Conservation (phyloP, 2,888 invertebrate species). For the Drosophila imparisetae region DNA sequence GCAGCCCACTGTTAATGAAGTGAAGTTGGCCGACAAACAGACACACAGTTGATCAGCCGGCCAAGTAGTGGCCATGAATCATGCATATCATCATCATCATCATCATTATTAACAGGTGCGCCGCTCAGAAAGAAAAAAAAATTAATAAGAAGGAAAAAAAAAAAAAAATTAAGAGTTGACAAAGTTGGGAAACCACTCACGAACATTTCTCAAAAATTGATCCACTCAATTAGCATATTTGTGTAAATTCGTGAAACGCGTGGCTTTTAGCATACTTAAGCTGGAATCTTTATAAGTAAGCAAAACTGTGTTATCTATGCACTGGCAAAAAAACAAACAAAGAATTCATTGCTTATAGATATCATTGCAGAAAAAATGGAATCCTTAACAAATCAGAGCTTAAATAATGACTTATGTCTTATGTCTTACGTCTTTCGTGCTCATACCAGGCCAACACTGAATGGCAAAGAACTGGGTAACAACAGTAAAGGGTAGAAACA, state of each 20-base stretch:
- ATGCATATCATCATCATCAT: slow-evolving; percentile 14
- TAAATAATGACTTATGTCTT: neutral
- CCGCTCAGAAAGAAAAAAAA: neutral
- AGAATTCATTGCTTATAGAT: neutral
- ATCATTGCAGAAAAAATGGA: neutral
- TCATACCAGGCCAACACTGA: neutral
- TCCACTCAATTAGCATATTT: slow-evolving; percentile 59
- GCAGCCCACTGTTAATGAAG: slow-evolving; percentile 44
- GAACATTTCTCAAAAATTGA: slow-evolving; percentile 40
- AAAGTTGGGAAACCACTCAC: slow-evolving; percentile 38
- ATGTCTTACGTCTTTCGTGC: neutral
- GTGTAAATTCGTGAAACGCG: slow-evolving; percentile 73
- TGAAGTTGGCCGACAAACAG: slow-evolving; percentile 24
- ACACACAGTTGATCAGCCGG: neutral
- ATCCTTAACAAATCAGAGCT: neutral
- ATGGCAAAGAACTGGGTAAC: too few species aligned
- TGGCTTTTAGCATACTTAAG: slow-evolving; percentile 66
- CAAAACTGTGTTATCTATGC: neutral
- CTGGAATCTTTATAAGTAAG: neutral
- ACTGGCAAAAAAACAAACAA: neutral
- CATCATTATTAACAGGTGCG: slow-evolving; percentile 21
- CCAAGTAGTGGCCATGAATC: slow-evolving; percentile 42
- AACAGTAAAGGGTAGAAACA: too few species aligned
- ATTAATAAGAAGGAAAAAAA: neutral
- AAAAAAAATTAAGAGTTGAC: slow-evolving; percentile 17